phyloP scores from a whole-genome alignment of 2,888 invertebrate species.

The Habroteleia sp. region DNA sequence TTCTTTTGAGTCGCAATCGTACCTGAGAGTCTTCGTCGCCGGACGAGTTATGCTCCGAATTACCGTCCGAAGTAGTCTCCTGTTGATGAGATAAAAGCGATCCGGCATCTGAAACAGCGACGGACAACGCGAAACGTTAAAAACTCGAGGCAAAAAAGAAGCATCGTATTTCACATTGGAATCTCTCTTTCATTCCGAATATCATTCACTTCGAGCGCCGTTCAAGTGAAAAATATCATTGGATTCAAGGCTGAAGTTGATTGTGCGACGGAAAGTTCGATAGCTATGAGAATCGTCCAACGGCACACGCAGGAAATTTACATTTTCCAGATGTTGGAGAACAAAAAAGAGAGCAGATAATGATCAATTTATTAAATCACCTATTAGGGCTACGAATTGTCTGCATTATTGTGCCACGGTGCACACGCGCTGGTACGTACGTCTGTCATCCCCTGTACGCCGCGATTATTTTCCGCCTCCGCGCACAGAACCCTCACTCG shows the following conservation, averaged over 20 bases:
- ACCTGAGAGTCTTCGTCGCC: conserved; percentile 95
- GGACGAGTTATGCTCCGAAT: conserved; percentile 94
- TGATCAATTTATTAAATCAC: conserved; percentile 63
- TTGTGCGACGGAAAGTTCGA: not conserved
- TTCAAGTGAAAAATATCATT: conserved; percentile 2
- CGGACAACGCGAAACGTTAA: conserved; percentile 5
- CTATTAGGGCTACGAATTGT: conserved; percentile 61
- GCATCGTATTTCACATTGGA: conserved; percentile 3
- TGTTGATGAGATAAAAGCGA: conserved; percentile 82
- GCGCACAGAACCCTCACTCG: conserved; percentile 82
- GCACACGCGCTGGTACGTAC: conserved; percentile 66
- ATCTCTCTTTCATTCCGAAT: not conserved
- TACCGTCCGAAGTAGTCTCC: conserved; percentile 92
- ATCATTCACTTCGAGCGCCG: not conserved
- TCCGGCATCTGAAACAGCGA: conserved; percentile 75
- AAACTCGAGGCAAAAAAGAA: conserved; percentile 58
- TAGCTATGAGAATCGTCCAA: not conserved
- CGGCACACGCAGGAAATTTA: conserved; percentile 22
- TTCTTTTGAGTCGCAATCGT: conserved; percentile 95
- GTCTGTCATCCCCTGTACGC: conserved; percentile 69
- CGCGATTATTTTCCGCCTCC: conserved; percentile 84
- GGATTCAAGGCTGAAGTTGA: not conserved
- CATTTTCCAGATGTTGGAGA: conserved; percentile 48
- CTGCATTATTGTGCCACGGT: conserved; percentile 58
- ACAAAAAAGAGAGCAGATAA: conserved; percentile 51